These are phyloP conservation scores for Galerucella nymphaeae DNA, from an alignment of 2,888 invertebrate species.

Conservation along the genomic window DNA sequence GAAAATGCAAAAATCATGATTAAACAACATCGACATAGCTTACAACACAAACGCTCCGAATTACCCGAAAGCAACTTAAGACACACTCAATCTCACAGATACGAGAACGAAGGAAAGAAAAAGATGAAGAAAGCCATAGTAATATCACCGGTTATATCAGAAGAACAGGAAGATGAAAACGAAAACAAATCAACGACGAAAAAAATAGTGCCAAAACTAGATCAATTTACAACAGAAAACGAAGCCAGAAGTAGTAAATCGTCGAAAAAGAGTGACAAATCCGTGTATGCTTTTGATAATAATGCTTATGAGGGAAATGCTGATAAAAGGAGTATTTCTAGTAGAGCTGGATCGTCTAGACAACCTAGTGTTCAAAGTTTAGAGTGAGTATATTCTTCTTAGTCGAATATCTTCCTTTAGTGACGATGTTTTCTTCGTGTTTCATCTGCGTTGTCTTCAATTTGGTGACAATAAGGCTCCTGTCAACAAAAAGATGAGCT, in stretches of 20 bases:
- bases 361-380: constrained; percentile 56
- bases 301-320: constrained; percentile 47
- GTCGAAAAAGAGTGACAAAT: constrained; percentile 36
- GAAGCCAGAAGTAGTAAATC: constrained; percentile 39
- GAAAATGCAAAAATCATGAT: neutral
- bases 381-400: constrained; percentile 48
- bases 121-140: constrained; percentile 38
- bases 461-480: neutral
- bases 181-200: constrained; percentile 17
- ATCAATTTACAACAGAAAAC: constrained; percentile 35
- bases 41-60: constrained; percentile 39
- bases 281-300: constrained; percentile 48
- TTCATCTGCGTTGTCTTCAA: neutral
- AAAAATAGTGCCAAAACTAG: neutral
- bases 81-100: constrained; percentile 48
- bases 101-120: constrained; percentile 38
- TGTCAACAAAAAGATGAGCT: too few relatives aligned
- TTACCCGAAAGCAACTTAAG: constrained; percentile 30
- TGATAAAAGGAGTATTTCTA: constrained; percentile 38
- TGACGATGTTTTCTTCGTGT: neutral
- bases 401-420: too few relatives aligned
- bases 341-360: constrained; percentile 50
- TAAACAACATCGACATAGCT: constrained; percentile 31
- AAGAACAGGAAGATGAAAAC: constrained; percentile 38
- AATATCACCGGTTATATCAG: constrained; percentile 32